Evolutionary conservation across 1,140 invertebrate genomes (phyloP).

Genomic region (Pseudoatta argentina): DNA sequence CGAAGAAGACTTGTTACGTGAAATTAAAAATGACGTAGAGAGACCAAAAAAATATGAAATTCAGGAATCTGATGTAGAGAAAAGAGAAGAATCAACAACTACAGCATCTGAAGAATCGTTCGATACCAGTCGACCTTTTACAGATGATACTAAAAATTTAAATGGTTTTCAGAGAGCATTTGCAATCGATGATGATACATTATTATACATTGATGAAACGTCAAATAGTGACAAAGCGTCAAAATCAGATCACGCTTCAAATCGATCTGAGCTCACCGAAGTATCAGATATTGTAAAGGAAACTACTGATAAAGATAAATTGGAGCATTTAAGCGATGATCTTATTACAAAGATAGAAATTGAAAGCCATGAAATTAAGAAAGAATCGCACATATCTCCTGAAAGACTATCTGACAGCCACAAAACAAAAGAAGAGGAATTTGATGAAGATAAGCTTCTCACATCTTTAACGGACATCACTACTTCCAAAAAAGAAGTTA

Average conservation of each 20-base stretch:
- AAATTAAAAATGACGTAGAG: background rate
- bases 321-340: background rate
- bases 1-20: background rate
- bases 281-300: background rate
- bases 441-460: background rate
- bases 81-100: slow-evolving; percentile 17
- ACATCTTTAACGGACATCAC: background rate
- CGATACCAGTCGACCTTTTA: background rate
- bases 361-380: background rate
- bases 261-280: background rate
- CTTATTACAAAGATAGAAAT: background rate
- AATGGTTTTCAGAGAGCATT: background rate
- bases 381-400: background rate
- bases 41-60: slow-evolving; percentile 1
- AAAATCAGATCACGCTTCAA: slow-evolving; percentile 24
- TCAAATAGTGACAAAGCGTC: background rate
- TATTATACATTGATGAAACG: slow-evolving; percentile 28
- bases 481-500: background rate
- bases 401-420: background rate
- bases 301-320: slow-evolving; percentile 1
- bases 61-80: slow-evolving; percentile 41
- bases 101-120: background rate
- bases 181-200: slow-evolving; percentile 29
- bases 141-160: background rate
- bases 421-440: background rate